Base-by-base conservation (phyloP, 2,113 vertebrate genomes). In the Plecotus auritus region DNA sequence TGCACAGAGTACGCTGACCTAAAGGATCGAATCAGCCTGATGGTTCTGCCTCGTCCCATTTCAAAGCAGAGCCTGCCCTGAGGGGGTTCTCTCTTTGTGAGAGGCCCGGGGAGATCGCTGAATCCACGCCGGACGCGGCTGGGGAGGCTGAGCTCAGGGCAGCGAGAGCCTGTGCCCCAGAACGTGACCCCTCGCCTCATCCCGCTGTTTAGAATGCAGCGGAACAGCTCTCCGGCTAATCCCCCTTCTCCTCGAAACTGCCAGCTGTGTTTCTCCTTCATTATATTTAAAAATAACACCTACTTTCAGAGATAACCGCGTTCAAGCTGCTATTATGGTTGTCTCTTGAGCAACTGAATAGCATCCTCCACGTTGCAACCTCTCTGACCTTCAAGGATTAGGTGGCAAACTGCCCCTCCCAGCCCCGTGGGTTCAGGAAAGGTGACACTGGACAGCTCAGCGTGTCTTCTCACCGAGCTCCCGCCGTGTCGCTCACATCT, bases 231-330 rank as follows among this genome's bases (percentile, higher is more conserved):
- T 86, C 64, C 66, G 47, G 45, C 45, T n/a, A 59, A 93, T 85
- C n/a, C 64, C 42, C 35, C 81, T 45, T 90, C 83, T 92, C 30
- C 78, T 87, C 32, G 81, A 51, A 95, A 83, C 14, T 90, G 59
- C 42, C 67, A 96, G 77, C 88, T 95, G 69, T 91, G 84, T 88
- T 96, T 88, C 66, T 81, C 76, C 90, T 96, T 93, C 81, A 92
- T 96, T 92, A 73, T 90, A 95, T 94, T 97, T 95, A 45, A 96
- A 96, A 96, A 93, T 92, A 92, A 90, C 54, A 95, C 67, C 56
- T 93, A 82, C 88, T 95, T 93, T 93, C 54, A 81, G 94, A 93
- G 49, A 94, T 32, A 49, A 90, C 40, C 51, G 90, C 54, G 73
- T 88, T 69, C 40, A 91, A 77, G 47, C 32, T 82, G 54, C 54